Percentiles rank a stretch among this genome's conserved stretches.
These are phyloP conservation scores for Trichomycterus rosablanca DNA, from an alignment of 2,113 vertebrate genomes.

Conservation along the genomic window DNA sequence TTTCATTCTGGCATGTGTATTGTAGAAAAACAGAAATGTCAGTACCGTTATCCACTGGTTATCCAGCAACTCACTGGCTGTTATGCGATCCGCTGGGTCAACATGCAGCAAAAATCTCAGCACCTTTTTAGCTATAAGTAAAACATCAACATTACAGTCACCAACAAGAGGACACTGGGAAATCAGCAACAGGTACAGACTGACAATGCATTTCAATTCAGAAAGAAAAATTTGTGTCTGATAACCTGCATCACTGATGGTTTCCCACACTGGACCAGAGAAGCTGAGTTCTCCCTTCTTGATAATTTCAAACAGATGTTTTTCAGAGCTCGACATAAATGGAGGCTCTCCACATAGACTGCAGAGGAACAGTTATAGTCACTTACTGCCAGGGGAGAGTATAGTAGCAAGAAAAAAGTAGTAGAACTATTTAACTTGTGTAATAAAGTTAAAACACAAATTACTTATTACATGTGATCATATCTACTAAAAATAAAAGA, in stretches of 20 bases:
- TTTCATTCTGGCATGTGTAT: too few species aligned
- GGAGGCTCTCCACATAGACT: conserved; percentile 73
- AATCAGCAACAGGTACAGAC: not conserved
- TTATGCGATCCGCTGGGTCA: conserved; percentile 74
- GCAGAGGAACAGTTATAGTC: conserved; percentile 18
- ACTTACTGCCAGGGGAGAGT: conserved; percentile 1
- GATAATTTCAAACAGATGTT: conserved; percentile 74
- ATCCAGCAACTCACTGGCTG: conserved; percentile 71
- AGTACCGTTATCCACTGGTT: conserved; percentile 73
- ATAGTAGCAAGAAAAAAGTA: too few species aligned
- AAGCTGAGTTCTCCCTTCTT: conserved; percentile 69
- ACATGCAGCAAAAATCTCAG: conserved; percentile 71
- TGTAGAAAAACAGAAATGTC: not conserved
- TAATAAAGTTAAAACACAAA: too few species aligned
- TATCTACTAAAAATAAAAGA: too few species aligned
- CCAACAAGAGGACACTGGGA: conserved; percentile 4
- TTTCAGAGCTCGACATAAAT: conserved; percentile 72
- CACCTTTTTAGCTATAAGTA: conserved; percentile 68
- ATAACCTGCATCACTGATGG: conserved; percentile 69
- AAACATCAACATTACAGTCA: conserved; percentile 14
- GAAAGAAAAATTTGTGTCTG: not conserved
- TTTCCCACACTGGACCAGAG: conserved; percentile 62
- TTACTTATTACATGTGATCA: too few species aligned
- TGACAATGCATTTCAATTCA: not conserved
- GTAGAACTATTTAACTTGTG: too few species aligned